Evolutionary conservation across 2,113 vertebrate genomes (phyloP).

Genomic region (Malaclemys terrapin): DNA sequence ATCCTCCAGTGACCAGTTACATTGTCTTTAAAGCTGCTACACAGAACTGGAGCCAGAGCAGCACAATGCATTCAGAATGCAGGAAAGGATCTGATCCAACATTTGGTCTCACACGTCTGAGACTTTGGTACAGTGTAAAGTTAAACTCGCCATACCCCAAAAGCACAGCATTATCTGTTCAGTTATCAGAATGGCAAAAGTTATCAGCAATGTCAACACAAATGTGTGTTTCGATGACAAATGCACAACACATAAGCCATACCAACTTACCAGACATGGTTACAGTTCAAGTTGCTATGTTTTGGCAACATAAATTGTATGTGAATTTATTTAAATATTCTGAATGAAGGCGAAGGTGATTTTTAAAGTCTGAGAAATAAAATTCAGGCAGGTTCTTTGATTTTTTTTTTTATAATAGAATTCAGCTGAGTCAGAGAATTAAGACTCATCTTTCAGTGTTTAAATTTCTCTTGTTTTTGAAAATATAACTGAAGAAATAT

Average conservation of each 20-base stretch:
- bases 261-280: neutral
- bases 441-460: neutral
- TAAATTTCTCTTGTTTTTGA: neutral
- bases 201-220: neutral
- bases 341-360: neutral
- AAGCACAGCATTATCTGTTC: neutral
- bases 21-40: too few species aligned
- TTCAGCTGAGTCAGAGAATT: neutral
- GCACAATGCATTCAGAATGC: too few species aligned
- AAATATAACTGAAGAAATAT: neutral
- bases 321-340: neutral
- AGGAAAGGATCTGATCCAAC: too few species aligned
- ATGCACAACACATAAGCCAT: neutral
- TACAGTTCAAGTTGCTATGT: neutral
- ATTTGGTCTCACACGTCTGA: too few species aligned
- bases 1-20: too few species aligned
- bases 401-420: neutral
- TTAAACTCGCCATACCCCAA: neutral
- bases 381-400: too few species aligned
- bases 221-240: neutral
- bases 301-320: neutral
- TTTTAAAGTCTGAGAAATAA: neutral
- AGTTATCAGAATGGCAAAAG: neutral
- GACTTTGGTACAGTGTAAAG: too few species aligned
- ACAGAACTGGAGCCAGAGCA: too few species aligned